Evolutionary conservation across 2,113 vertebrate genomes (phyloP), one percentile per base, ranked within the genome.

Genomic region (Atractosteus spatula): DNA sequence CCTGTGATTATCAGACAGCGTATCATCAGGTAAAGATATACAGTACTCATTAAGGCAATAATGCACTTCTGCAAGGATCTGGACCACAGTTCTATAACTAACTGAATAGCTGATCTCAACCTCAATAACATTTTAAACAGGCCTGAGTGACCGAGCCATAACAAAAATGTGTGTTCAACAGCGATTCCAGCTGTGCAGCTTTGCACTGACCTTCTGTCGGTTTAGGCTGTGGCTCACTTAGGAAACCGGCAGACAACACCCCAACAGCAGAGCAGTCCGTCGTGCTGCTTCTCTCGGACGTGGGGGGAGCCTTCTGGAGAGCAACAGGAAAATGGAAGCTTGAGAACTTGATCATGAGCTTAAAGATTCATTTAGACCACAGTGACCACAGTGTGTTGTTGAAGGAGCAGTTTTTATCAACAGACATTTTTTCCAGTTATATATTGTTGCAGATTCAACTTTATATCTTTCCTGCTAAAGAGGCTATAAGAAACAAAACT

Each of bases 261-360:
- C 55, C 62, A 5, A 66, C 64, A 6, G 42, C 55, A 63, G 77
- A 72, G 62, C 69, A 55, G 43, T 78, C 73, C 10, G 77, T 78
- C 41, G 61, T 41, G n/a, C 73, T 70, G 56, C 44, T 71, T 12
- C 70, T 59, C 17, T 66, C 70, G 3, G 67, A 75, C 62, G 43
- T 6, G 7, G 51, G 73, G 43, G 47, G 62, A 8, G 17, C 54
- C 11, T 68, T 66, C 77, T 78, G 62, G 1, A 66, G 44, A 51
- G 13, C 57, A 59, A 47, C 17, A 71, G 16, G 11, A 29, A 17
- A 12, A 43, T 45, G 29, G 4, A 55, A 6, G n/a, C 2, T 16
- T 43, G 12, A 29, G n/a, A 17, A 44, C 17, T 55, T n/a, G 55
- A 55, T 42, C 70, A 66, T 45, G 62, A 64, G 45, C 55, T 51